Percentiles rank a stretch among this genome's conserved stretches.
phyloP scores from a whole-genome alignment of 2,113 vertebrate genomes.

The Indicator maculatus region DNA sequence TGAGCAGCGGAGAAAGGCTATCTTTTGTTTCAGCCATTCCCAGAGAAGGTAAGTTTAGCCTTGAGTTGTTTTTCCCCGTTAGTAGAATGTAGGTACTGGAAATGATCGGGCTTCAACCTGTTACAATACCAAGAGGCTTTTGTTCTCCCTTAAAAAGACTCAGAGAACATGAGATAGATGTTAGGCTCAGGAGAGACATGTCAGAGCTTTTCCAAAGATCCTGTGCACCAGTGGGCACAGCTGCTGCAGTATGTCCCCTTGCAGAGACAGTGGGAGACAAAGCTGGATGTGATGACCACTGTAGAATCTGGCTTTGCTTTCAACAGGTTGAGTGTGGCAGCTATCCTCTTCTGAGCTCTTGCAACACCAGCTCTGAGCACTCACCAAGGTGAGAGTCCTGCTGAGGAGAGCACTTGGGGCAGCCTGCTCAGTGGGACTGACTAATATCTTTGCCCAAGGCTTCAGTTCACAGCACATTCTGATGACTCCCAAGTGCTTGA shows the following conservation, averaged over 20 bases:
- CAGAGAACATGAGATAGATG: background rate
- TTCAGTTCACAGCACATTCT: background rate
- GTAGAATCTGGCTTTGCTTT: background rate
- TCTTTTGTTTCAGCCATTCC: rapidly evolving
- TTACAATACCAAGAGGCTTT: background rate
- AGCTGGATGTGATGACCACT: background rate
- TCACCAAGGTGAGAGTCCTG: background rate
- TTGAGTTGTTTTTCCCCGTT: background rate
- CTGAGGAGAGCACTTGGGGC: background rate
- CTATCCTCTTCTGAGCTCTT: background rate
- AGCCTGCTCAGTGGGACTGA: background rate
- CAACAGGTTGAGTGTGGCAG: background rate
- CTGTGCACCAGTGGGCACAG: background rate
- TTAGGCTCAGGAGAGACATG: background rate
- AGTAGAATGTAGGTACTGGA: background rate
- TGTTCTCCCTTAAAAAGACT: background rate
- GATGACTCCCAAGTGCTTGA: background rate
- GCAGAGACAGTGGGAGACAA: background rate
- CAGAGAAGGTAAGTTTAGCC: background rate
- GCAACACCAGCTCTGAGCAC: background rate
- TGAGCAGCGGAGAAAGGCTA: background rate
- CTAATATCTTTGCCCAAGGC: background rate
- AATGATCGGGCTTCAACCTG: background rate
- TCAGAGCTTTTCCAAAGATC: background rate
- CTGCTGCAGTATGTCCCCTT: rapidly evolving